Base-by-base conservation (phyloP, 2,888 invertebrate genomes). In the Chloromyia formosa region DNA sequence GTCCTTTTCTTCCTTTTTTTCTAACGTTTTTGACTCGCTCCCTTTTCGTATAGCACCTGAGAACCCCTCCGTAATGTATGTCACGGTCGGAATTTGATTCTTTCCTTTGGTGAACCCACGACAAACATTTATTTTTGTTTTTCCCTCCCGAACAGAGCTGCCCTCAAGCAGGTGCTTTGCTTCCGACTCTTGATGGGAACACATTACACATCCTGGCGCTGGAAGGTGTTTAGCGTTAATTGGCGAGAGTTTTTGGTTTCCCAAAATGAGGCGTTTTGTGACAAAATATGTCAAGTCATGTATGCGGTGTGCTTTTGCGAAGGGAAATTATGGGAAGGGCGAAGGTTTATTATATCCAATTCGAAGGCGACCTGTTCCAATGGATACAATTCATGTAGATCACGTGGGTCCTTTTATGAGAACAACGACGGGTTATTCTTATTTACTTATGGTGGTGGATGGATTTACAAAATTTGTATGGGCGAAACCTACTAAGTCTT, bases 141-240 rank as follows among this genome's bases (percentile, higher is more conserved):
- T n/a, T n/a, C n/a, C n/a, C n/a, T n/a, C n/a, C n/a, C n/a, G n/a
- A n/a, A n/a, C n/a, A n/a, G n/a, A n/a, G n/a, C n/a, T n/a, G n/a
- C n/a, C n/a, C n/a, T n/a, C n/a, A n/a, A n/a, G n/a, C n/a, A n/a
- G n/a, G n/a, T n/a, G n/a, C n/a, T n/a, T n/a, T n/a, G n/a, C n/a
- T n/a, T n/a, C n/a, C n/a, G n/a, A n/a, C n/a, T n/a, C n/a, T n/a
- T n/a, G n/a, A n/a, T n/a, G n/a, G n/a, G n/a, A n/a, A n/a, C n/a
- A n/a, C n/a, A n/a, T n/a, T n/a, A n/a, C n/a, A n/a, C n/a, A n/a
- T 54, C 54, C 18, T 16, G 18, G 40, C 18, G 12, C 40, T 40
- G 64, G 23, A 7, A 74, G 68, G 20, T 7, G 3, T n/a, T 7
- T 9, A 16, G 10, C 78, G 78, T 14, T 83, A 64, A 40, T 45